phyloP scores from a whole-genome alignment of 2,888 invertebrate genomes.

The Scaptomyza polygonia region DNA sequence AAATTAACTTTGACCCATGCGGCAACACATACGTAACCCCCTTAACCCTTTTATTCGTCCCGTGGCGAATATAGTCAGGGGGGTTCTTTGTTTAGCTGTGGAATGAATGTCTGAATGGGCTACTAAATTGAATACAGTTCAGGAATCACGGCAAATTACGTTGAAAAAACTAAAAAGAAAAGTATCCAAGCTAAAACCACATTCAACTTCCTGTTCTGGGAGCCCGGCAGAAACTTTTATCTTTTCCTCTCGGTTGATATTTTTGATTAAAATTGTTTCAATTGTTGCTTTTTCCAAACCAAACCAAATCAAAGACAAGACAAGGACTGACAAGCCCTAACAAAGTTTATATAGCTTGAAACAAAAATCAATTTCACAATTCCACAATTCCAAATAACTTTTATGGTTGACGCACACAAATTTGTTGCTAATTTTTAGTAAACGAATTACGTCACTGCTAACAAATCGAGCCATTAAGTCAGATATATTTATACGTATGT shows the following conservation, averaged over 20 bases:
- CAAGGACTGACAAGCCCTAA: not conserved
- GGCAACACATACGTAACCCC: slow-evolving; percentile 25
- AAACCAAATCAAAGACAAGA: not conserved
- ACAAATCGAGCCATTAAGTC: slow-evolving; percentile 55
- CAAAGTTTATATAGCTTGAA: not conserved
- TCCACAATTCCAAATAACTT: slow-evolving; percentile 15
- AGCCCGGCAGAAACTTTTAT: slow-evolving; percentile 22
- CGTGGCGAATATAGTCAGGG: not conserved
- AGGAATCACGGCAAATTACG: slow-evolving; percentile 68
- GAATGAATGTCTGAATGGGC: too few relatives aligned
- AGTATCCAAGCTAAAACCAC: slow-evolving; percentile 44
- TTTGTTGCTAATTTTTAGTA: slow-evolving; percentile 65
- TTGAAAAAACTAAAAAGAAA: slow-evolving; percentile 33
- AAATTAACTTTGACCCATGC: slow-evolving; percentile 66
- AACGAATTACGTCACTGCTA: slow-evolving; percentile 69
- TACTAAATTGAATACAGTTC: slow-evolving; percentile 30
- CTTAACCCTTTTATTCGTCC: slow-evolving; percentile 66
- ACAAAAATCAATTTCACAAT: slow-evolving; percentile 43
- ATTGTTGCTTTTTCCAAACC: not conserved
- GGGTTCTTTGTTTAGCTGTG: slow-evolving; percentile 44
- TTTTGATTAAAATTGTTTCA: slow-evolving; percentile 9
- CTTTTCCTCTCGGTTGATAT: not conserved
- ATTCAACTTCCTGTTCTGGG: slow-evolving; percentile 45
- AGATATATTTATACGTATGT: slow-evolving; percentile 16
- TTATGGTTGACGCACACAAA: slow-evolving; percentile 42